Conservation (phyloP, 2,888 invertebrate species). For the Didymodactylos carnosus region DNA sequence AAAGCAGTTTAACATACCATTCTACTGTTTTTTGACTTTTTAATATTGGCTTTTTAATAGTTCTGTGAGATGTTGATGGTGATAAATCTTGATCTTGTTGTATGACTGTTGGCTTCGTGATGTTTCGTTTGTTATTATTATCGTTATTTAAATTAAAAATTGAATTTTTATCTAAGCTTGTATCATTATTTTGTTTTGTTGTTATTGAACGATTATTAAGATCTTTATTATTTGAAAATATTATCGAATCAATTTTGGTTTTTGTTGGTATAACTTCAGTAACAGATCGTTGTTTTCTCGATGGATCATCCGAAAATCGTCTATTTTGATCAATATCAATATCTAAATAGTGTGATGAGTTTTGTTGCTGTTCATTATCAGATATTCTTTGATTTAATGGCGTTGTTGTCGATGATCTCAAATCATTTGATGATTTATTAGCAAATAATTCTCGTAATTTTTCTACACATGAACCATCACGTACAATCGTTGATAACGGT, state of each 20-base stretch:
- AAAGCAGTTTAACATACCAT: background rate
- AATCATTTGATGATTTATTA: background rate
- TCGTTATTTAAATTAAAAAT: background rate
- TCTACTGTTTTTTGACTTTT: background rate
- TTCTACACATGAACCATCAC: background rate
- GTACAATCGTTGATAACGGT: background rate
- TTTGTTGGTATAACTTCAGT: too few relatives aligned
- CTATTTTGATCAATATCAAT: too few relatives aligned
- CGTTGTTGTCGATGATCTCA: background rate
- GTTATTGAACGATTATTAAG: too few relatives aligned
- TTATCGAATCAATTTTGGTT: too few relatives aligned
- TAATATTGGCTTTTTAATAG: background rate
- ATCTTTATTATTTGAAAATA: too few relatives aligned
- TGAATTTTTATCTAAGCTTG: background rate
- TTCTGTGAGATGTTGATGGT: background rate
- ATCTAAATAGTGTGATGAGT: too few relatives aligned
- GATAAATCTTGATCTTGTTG: background rate
- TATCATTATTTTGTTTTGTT: too few relatives aligned
- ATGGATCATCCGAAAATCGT: too few relatives aligned
- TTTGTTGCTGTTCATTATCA: too few relatives aligned
- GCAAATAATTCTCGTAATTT: background rate
- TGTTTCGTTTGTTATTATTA: background rate
- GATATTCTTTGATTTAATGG: too few relatives aligned
- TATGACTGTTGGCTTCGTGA: background rate
- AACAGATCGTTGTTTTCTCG: too few relatives aligned